Conservation (phyloP, 1,140 invertebrate genomes). For the Maniola jurtina region DNA sequence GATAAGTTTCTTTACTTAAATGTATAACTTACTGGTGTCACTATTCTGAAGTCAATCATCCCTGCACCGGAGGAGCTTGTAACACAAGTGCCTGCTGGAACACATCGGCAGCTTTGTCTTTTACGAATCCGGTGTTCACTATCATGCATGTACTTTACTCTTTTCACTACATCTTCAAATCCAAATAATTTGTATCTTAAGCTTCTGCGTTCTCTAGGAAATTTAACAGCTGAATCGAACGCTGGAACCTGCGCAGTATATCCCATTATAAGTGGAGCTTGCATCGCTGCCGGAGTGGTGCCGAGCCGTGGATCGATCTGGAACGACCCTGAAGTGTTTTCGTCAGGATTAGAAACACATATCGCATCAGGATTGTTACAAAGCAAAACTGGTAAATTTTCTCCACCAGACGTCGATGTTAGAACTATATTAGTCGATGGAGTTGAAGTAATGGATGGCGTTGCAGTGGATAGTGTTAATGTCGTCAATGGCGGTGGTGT, state of each 20-base stretch:
- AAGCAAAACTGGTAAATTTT: slow-evolving; percentile 52
- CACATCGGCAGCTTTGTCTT: slow-evolving; percentile 69
- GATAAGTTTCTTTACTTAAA: slow-evolving; percentile 2
- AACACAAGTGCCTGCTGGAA: slow-evolving; percentile 62
- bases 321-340: slow-evolving; percentile 56
- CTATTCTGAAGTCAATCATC: slow-evolving; percentile 81
- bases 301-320: slow-evolving; percentile 67
- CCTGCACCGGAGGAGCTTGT: slow-evolving; percentile 63
- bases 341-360: slow-evolving; percentile 67
- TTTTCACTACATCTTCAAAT: slow-evolving; percentile 30
- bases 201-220: slow-evolving; percentile 55
- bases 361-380: slow-evolving; percentile 61
- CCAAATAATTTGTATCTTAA: slow-evolving; percentile 22
- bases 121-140: slow-evolving; percentile 53
- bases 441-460: slow-evolving; percentile 14
- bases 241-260: slow-evolving; percentile 54
- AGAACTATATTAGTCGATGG: slow-evolving; percentile 23
- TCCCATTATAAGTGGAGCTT: slow-evolving; percentile 53
- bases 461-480: slow-evolving; percentile 26
- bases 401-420: slow-evolving; percentile 41
- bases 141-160: slow-evolving; percentile 1
- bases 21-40: slow-evolving; percentile 75
- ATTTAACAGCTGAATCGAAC: slow-evolving; percentile 54
- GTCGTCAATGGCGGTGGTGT: slow-evolving; percentile 19
- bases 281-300: slow-evolving; percentile 59